Conservation (phyloP, 2,113 vertebrate species). For the Tapirus terrestris region DNA sequence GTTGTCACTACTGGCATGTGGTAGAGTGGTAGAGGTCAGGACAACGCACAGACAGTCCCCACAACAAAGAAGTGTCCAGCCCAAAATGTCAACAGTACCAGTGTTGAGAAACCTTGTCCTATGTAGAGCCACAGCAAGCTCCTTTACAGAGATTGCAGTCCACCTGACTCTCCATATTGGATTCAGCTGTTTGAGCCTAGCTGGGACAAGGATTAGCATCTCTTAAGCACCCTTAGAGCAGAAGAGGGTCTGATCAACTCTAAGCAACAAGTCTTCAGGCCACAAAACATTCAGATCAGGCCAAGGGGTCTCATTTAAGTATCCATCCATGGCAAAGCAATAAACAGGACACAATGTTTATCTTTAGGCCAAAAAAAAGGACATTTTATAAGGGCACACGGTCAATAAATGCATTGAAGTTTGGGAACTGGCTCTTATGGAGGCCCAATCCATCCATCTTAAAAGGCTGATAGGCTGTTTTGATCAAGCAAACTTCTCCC, state of each 20-base stretch:
- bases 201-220: background rate
- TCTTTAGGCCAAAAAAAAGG: background rate
- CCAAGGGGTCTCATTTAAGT: background rate
- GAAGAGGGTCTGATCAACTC: background rate
- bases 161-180: too few species aligned
- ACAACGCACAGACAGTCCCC: background rate
- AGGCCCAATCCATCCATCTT: background rate
- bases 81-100: background rate
- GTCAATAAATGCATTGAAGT: background rate
- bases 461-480: background rate
- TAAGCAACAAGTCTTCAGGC: background rate
- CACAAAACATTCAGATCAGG: background rate
- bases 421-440: background rate
- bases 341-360: background rate
- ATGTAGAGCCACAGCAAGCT: background rate
- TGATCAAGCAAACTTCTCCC: background rate
- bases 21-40: background rate
- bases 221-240: background rate
- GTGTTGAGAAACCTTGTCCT: background rate
- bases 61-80: background rate
- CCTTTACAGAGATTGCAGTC: background rate
- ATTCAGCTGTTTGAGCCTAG: background rate
- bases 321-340: background rate
- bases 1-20: background rate
- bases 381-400: background rate